phyloP scores from a whole-genome alignment of 2,888 invertebrate genomes.

The Polymixis flavicincta region DNA sequence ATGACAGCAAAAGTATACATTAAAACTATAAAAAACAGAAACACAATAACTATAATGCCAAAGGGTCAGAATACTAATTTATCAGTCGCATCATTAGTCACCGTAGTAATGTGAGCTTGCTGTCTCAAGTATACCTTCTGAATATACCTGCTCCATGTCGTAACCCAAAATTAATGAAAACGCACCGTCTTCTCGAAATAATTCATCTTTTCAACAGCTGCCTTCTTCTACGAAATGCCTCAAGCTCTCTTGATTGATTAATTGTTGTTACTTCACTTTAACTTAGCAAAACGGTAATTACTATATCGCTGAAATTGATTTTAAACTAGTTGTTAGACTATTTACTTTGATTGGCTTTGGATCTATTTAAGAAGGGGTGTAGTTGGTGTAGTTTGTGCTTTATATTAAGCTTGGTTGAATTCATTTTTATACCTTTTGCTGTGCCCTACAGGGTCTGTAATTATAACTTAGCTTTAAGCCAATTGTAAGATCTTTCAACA shows the following conservation, averaged over 20 bases:
- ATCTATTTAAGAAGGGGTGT: not conserved
- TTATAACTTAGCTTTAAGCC: too few relatives aligned
- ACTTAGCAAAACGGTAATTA: constrained; percentile 48
- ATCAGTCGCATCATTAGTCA: not conserved
- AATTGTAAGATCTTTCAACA: too few relatives aligned
- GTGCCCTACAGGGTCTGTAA: too few relatives aligned
- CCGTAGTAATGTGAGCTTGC: not conserved
- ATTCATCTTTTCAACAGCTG: constrained; percentile 60
- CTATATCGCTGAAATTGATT: constrained; percentile 32
- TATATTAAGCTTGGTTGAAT: not conserved
- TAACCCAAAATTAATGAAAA: constrained; percentile 57
- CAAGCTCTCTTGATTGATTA: constrained; percentile 56
- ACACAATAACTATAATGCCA: too few relatives aligned
- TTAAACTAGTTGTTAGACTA: not conserved
- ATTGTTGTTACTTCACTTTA: constrained; percentile 54
- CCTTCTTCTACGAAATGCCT: constrained; percentile 40
- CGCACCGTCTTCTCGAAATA: constrained; percentile 48
- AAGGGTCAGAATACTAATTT: too few relatives aligned
- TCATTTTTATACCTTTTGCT: too few relatives aligned
- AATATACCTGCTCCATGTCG: not conserved
- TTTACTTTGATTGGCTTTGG: constrained; percentile 16
- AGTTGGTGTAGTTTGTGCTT: not conserved
- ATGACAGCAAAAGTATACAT: too few relatives aligned
- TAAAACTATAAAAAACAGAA: too few relatives aligned
- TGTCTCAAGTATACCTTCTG: not conserved